These are phyloP conservation scores for Bombus pyrosoma DNA, from an alignment of 1,140 invertebrate species.

Conservation along the genomic window DNA sequence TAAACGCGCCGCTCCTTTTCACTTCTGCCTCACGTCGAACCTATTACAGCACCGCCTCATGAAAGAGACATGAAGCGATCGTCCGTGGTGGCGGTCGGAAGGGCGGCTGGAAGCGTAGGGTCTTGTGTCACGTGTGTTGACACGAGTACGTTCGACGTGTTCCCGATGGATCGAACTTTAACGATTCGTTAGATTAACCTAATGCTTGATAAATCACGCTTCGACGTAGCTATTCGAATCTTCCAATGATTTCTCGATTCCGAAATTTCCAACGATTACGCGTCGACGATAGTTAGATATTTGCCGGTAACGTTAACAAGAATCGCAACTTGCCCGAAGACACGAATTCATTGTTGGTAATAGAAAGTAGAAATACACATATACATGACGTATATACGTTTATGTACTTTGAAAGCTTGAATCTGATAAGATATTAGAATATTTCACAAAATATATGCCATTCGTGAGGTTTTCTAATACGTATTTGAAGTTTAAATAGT, in stretches of 20 bases:
- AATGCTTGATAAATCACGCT: slow-evolving; percentile 46
- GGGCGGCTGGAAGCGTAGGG: slow-evolving; percentile 49
- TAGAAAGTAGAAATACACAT: not conserved
- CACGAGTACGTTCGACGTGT: slow-evolving; percentile 62
- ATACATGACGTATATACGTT: not conserved
- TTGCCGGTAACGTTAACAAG: not conserved
- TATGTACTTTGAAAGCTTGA: no score
- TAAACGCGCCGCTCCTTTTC: slow-evolving; percentile 65
- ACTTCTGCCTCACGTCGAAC: slow-evolving; percentile 67
- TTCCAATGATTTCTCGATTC: not conserved
- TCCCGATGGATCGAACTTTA: slow-evolving; percentile 51
- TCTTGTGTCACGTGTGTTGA: slow-evolving; percentile 67
- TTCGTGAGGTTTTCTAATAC: no score
- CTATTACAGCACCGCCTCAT: slow-evolving; percentile 68
- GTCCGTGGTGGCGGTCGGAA: slow-evolving; percentile 34
- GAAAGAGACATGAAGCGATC: slow-evolving; percentile 71
- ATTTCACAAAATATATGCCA: not conserved
- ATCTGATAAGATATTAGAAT: no score
- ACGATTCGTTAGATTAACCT: slow-evolving; percentile 63
- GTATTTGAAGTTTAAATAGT: not conserved
- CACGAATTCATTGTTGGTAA: not conserved
- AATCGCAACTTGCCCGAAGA: not conserved
- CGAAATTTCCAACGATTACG: not conserved
- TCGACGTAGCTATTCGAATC: not conserved
- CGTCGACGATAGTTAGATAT: no score